phyloP scores from a whole-genome alignment of 2,888 invertebrate species.

The Helobdella robusta region DNA sequence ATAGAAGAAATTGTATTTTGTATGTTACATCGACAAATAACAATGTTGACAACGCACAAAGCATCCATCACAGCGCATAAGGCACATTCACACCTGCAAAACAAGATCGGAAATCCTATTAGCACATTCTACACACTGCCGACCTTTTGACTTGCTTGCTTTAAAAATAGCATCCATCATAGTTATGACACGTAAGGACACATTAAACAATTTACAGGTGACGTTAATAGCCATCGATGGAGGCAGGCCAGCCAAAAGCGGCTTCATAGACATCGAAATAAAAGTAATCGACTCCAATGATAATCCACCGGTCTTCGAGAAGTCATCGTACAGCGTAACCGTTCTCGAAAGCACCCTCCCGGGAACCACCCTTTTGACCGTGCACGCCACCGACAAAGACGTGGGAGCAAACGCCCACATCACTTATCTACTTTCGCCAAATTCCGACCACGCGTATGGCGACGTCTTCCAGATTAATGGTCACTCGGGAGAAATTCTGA shows the following conservation, averaged over 20 bases:
- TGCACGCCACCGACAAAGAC: conserved; percentile 37
- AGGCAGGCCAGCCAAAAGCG: conserved; percentile 30
- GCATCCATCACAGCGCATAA: no score
- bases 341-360: conserved; percentile 24
- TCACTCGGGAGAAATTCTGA: conserved; percentile 26
- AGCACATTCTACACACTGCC: no score
- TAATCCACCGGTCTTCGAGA: conserved; percentile 32
- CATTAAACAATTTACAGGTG: conserved; percentile 11
- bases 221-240: conserved; percentile 31
- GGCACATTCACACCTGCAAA: no score
- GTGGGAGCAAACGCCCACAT: conserved; percentile 35
- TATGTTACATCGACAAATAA: no score
- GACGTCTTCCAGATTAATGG: conserved; percentile 27
- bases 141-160: no score
- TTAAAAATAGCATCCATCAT: not conserved
- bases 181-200: not conserved
- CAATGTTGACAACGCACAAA: no score
- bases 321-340: conserved; percentile 24
- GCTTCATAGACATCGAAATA: conserved; percentile 31
- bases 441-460: conserved; percentile 26
- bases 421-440: conserved; percentile 31
- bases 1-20: no score
- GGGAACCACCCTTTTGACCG: conserved; percentile 30
- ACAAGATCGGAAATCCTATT: no score
- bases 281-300: conserved; percentile 33